phyloP scores from a whole-genome alignment of 2,113 vertebrate genomes.

The Xerus inauris region DNA sequence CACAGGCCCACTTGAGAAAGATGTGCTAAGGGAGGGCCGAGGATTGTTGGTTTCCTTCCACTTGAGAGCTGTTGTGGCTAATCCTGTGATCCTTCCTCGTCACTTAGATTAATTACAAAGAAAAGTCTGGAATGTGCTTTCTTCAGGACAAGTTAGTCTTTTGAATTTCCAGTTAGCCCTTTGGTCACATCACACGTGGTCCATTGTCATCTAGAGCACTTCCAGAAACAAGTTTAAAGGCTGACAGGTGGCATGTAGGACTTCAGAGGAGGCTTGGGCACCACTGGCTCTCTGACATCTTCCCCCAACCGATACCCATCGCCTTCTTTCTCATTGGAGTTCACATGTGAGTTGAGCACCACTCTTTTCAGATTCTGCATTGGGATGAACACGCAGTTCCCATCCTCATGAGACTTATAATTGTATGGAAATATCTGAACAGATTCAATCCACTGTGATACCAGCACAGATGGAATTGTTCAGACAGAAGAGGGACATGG shows the following conservation, averaged over 20 bases:
- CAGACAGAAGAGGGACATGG: neutral
- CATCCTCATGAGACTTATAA: neutral
- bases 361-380: neutral
- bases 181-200: neutral
- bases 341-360: neutral
- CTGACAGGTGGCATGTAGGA: neutral
- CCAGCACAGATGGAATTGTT: neutral
- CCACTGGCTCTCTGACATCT: neutral
- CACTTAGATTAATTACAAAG: neutral
- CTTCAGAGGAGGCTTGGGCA: neutral
- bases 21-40: neutral
- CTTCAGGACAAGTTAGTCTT: neutral
- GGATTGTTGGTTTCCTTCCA: neutral
- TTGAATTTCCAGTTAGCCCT: slow-evolving; percentile 2
- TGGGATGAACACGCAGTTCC: neutral
- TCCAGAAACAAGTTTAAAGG: slow-evolving; percentile 13
- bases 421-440: neutral
- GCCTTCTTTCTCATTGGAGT: neutral
- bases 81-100: neutral
- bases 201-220: neutral
- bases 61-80: neutral
- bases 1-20: neutral
- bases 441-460: neutral
- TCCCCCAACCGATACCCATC: neutral
- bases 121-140: neutral